Evolutionary conservation across 2,888 invertebrate species (phyloP), one percentile per base, ranked within the genome.

Genomic region (Pachycephus smyrnensis): DNA sequence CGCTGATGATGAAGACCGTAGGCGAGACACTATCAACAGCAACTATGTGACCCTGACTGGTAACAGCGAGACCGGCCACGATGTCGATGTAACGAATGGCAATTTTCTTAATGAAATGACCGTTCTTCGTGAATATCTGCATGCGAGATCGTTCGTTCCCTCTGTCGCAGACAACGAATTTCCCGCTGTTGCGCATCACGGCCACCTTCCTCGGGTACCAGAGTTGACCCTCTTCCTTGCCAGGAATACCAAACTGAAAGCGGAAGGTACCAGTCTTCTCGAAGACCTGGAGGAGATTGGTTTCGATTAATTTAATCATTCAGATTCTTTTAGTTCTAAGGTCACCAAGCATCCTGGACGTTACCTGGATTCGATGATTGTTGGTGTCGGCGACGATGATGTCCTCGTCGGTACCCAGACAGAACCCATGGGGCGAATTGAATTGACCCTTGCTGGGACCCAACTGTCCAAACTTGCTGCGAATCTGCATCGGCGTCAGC

Each of bases 151-250:
- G 95, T 91, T 99, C 98, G 88, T 98, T 98, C 75, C 98, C 98
- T 83, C 99, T 96, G 92, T 99, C 99, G 91, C 99, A 99, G 4
- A 99, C 98, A n/a, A 99, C 98, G 91, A 97, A 97, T 91, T 97
- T 97, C 69, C 97, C 97, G 76, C 95, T 96, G 78, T 95, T 95
- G 77, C 96, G 94, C 93, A 97, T 97, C 3, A 97, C 96, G 12
- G 98, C 98, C 75, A 98, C 98, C 92, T 99, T 98, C 75, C 98
- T 95, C 4, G 99, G 98, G 92, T 98, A 98, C 98, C 98, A 99
- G 82, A 99, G 93, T 89, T 98, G 98, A 0, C 98, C 98, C 90
- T 99, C 98, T 87, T 98, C 98, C 89, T 97, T 97, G 83, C 98
- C 98, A 80, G 98, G 96, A 78, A 96, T 96, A 73, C 98, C 99